Evolutionary conservation across 2,113 vertebrate genomes (phyloP), one percentile per base, ranked within the genome.

Genomic region (Amphiprion ocellaris): DNA sequence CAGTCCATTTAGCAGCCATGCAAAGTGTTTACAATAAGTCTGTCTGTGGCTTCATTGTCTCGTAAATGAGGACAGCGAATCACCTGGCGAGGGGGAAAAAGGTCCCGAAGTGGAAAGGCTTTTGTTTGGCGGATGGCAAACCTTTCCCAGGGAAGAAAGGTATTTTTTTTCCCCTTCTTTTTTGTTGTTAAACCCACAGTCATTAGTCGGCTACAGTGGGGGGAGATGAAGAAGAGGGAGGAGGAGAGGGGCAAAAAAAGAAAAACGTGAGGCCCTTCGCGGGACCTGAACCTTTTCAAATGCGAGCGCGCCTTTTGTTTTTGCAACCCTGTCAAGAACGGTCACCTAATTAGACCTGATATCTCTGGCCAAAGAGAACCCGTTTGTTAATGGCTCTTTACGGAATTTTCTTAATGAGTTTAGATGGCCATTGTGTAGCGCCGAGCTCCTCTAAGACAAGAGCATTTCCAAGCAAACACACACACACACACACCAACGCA

Each of bases 341-440:
- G 94, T 97, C 96, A 96, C 95, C 97, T 98, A 99, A 99, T 99
- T 98, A 98, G 97, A 97, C 94, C 95, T 96, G 96, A 97, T 97
- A 96, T 96, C 96, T 97, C 94, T 90, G 95, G 95, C 95, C 92
- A 90, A 94, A 96, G 95, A 94, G 96, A 96, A 96, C 67, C 93
- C 90, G 94, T 96, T 96, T 94, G 94, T 96, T 96, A 97, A 96
- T 96, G 96, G 94, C 96, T 96, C 95, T 97, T 96, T 95, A 92
- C 93, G 91, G 95, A 97, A 96, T 98, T 96, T 96, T 95, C 96
- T 97, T 98, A 98, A 99, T 98, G 97, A 98, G 96, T 98, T 97
- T 96, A 93, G 90, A 96, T 96, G 95, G 93, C 96, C 97, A 97
- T 97, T 97, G 96, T 97, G 94, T 91, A 86, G 92, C 93, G 41